Evolutionary conservation across 1,140 invertebrate genomes (phyloP).

Genomic region (Tetragnatha versicolor): DNA sequence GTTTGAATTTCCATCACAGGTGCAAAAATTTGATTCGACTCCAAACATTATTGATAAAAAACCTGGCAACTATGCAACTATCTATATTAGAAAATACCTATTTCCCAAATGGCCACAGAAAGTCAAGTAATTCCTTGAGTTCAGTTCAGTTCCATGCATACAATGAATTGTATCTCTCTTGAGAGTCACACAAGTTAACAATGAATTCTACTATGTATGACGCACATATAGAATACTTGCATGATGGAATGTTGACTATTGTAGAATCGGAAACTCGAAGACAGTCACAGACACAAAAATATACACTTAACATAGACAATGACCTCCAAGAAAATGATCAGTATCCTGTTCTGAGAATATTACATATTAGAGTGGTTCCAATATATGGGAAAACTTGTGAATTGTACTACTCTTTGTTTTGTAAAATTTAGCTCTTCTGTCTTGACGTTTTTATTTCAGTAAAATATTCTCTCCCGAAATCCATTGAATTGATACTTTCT

Average conservation of each 20-base stretch:
- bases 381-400: too few species aligned
- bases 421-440: too few species aligned
- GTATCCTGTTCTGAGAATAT: not conserved
- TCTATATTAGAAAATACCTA: not conserved
- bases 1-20: too few species aligned
- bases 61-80: too few species aligned
- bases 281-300: constrained; percentile 28
- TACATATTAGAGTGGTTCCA: not conserved
- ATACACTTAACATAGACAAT: constrained; percentile 6
- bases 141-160: too few species aligned
- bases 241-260: constrained; percentile 8
- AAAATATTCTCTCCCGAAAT: too few species aligned
- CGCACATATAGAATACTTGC: not conserved
- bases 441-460: too few species aligned
- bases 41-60: too few species aligned
- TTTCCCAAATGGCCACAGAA: not conserved
- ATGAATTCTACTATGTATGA: not conserved
- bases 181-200: not conserved
- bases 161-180: too few species aligned
- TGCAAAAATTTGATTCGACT: too few species aligned
- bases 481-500: too few species aligned
- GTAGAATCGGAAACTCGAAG: not conserved
- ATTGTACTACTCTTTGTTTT: too few species aligned
- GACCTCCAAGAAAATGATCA: not conserved
- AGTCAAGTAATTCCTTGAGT: not conserved